Conservation (phyloP, 2,797 vertebrate genomes). For the Micromesistius poutassou region DNA sequence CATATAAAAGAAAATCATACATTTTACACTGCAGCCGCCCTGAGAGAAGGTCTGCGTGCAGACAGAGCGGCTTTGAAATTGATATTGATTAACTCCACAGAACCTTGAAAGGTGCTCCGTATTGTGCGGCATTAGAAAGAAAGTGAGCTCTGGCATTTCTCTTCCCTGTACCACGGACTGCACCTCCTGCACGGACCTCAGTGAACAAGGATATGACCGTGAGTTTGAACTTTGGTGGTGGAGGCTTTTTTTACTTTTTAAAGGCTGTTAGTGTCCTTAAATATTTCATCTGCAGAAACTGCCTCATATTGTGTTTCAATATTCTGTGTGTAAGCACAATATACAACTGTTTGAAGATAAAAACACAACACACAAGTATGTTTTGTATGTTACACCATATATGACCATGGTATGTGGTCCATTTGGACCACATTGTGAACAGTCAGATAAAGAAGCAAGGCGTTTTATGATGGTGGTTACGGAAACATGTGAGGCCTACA, state of each 20-base stretch:
- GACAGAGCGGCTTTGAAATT: conserved; percentile 1
- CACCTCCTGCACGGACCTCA: not conserved
- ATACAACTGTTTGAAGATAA: not conserved
- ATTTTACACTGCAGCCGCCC: not conserved
- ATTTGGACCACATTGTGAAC: not conserved
- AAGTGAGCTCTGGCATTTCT: not conserved
- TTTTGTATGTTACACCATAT: not conserved
- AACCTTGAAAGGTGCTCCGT: conserved; percentile 20
- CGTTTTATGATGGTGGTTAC: too few relatives aligned
- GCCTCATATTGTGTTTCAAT: too few relatives aligned
- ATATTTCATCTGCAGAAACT: too few relatives aligned
- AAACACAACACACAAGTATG: not conserved
- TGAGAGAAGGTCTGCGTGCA: not conserved
- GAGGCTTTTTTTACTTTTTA: too few relatives aligned
- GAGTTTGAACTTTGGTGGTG: too few relatives aligned
- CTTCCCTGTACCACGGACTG: not conserved
- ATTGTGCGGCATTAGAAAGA: not conserved
- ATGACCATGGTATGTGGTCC: not conserved
- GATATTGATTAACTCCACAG: conserved; percentile 12
- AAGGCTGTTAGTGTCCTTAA: too few relatives aligned
- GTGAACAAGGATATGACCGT: too few relatives aligned
- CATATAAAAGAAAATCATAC: too few relatives aligned
- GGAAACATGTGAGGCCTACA: too few relatives aligned
- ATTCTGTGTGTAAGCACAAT: too few relatives aligned
- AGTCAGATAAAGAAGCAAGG: not conserved